Evolutionary conservation across 2,113 vertebrate species (phyloP), one percentile per base, ranked within the genome.

Genomic region (Sardina pilchardus): DNA sequence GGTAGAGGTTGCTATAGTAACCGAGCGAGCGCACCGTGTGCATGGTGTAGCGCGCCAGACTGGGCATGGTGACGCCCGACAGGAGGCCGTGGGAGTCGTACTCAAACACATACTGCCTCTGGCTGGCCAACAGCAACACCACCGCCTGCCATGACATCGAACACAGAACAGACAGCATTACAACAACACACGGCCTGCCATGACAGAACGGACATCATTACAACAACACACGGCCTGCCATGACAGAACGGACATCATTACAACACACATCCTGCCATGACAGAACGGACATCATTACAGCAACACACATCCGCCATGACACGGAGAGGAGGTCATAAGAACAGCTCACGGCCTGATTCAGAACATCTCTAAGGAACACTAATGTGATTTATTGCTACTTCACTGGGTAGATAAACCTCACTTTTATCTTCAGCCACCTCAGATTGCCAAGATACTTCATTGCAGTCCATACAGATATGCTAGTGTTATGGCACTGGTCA

Each of bases 61-160:
- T 99, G 87, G 98, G 98, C 98, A 99, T 99, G 44, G 97, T 98
- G 92, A 99, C 96, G 83, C 98, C 98, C 0, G 96, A 97, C 8
- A 99, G 96, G 34, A 97, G 95, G 88, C 99, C 98, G 93, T 97
- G 92, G 86, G 96, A 92, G 90, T 99, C 97, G 0, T 98, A 99
- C 78, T 99, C 98, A 2, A 99, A 99, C 92, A 99, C 99, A 93
- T 99, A 99, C 91, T 99, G 98, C 67, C 98, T 94, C 91, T 99
- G 98, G 94, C 98, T 99, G 90, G 98, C 98, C 75, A 99, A 97
- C 92, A 99, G 96, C 75, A 99, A 96, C 82, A 99, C 97, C 96
- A 99, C 97, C 89, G 98, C 98, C 98, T 99, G 91, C 34, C 92
- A 87, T 85, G 88, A 89, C 81, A 88, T n/a, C n/a, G n/a, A n/a